phyloP scores from a whole-genome alignment of 2,113 vertebrate genomes.

The Erythrocercus mccallii region DNA sequence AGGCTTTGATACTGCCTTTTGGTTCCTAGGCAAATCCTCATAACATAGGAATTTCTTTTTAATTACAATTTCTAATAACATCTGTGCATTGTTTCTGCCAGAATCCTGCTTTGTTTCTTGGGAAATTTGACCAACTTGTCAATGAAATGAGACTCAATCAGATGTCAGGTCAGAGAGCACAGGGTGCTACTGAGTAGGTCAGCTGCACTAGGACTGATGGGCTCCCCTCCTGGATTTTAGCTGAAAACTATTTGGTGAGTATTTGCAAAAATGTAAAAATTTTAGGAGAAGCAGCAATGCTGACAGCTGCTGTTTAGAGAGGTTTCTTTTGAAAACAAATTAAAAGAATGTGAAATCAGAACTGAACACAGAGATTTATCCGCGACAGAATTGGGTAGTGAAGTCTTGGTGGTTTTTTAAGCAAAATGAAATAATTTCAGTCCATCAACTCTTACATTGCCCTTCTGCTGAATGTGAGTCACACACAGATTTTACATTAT shows the following conservation, averaged over 20 bases:
- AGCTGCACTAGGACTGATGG: background rate
- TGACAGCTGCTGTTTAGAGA: background rate
- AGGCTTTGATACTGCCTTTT: conserved; percentile 10
- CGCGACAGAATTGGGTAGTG: background rate
- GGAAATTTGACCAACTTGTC: background rate
- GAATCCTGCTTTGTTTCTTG: background rate
- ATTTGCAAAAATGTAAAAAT: background rate
- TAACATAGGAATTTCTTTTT: background rate
- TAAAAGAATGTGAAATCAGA: background rate
- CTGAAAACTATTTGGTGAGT: background rate
- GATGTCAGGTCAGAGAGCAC: background rate
- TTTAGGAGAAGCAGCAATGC: background rate
- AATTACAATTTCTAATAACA: conserved; percentile 10
- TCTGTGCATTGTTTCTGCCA: background rate
- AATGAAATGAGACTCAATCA: background rate
- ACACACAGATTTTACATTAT: background rate
- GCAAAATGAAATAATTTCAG: background rate
- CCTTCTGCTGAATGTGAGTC: background rate
- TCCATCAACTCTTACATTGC: background rate
- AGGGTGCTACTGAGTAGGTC: background rate
- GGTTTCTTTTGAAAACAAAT: background rate
- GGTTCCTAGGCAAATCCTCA: background rate
- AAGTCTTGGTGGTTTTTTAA: background rate
- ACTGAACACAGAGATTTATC: background rate
- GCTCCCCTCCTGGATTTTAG: background rate